A percentile compares a stretch with the other conserved stretches of the same genome.
Conservation (phyloP, 2,797 vertebrate species). For the Enteromius radiatus region DNA sequence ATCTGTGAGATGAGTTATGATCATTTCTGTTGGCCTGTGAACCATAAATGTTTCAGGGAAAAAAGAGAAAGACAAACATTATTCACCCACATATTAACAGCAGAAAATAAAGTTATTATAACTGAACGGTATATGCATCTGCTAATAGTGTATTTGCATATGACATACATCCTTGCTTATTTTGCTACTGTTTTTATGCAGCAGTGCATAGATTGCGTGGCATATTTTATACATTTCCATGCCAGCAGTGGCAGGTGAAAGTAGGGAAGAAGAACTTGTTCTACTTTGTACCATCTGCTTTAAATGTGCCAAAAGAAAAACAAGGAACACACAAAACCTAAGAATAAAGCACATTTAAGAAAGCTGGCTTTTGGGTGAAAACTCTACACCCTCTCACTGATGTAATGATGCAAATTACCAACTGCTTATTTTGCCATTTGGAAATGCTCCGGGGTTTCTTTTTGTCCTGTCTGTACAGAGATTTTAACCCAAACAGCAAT, state of each 20-base stretch:
- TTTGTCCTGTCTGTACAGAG: not conserved
- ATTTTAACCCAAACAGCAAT: not conserved
- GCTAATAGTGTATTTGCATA: constrained; percentile 6
- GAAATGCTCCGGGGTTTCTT: not conserved
- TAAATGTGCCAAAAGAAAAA: constrained; percentile 51
- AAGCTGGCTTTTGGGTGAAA: constrained; percentile 40
- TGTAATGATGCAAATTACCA: constrained; percentile 76
- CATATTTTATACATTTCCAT: not conserved
- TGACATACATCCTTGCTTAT: not conserved
- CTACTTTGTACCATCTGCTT: constrained; percentile 5
- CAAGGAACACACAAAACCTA: constrained; percentile 17
- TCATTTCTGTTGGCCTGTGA: constrained; percentile 29
- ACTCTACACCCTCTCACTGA: constrained; percentile 38
- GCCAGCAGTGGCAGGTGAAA: constrained; percentile 25
- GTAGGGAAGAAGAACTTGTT: constrained; percentile 19
- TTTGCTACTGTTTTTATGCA: constrained; percentile 3
- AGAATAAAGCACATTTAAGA: constrained; percentile 36
- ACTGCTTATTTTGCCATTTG: constrained; percentile 67
- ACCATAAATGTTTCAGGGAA: constrained; percentile 17
- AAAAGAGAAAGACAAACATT: constrained; percentile 21
- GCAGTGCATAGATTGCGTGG: not conserved
- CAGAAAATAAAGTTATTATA: constrained; percentile 35
- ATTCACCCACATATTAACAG: not conserved
- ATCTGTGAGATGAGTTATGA: constrained; percentile 33
- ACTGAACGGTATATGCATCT: constrained; percentile 3